phyloP scores from a whole-genome alignment of 2,797 vertebrate genomes.

The Hybognathus amarus region DNA sequence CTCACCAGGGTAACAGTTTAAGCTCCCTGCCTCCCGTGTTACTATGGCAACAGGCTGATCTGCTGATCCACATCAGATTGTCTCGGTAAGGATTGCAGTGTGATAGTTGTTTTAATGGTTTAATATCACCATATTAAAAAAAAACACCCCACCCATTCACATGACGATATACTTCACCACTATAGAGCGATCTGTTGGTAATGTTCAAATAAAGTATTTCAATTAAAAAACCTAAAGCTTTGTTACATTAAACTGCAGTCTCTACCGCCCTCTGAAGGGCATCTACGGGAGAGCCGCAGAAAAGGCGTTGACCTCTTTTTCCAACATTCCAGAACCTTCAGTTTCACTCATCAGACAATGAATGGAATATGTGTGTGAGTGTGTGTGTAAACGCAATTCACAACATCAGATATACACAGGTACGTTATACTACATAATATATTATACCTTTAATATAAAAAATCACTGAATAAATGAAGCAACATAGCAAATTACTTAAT shows the following conservation, averaged over 20 bases:
- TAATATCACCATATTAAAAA: not conserved
- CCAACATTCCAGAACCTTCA: conserved; percentile 77
- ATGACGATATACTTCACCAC: not conserved
- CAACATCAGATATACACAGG: not conserved
- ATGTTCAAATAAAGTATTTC: not conserved
- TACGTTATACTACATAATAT: not conserved
- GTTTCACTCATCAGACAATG: not conserved
- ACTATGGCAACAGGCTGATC: conserved; percentile 72
- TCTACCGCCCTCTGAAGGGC: conserved; percentile 51
- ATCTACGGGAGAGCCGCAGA: conserved; percentile 1
- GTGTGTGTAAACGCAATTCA: not conserved
- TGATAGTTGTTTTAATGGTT: not conserved
- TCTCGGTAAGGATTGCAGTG: conserved; percentile 7
- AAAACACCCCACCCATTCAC: not conserved
- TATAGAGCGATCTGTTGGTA: not conserved
- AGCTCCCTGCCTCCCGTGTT: conserved; percentile 67
- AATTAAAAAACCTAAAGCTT: not conserved
- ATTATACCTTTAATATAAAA: not conserved
- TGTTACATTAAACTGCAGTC: conserved; percentile 19
- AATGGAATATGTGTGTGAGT: not conserved
- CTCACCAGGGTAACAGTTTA: conserved; percentile 63
- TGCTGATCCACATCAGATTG: conserved; percentile 39
- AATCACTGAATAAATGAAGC: not conserved
- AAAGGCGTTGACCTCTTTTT: conserved; percentile 70
- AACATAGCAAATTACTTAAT: not conserved